Evolutionary conservation across 1,140 invertebrate species (phyloP), one percentile per base, ranked within the genome.

Genomic region (Philotrypesis tridentata): DNA sequence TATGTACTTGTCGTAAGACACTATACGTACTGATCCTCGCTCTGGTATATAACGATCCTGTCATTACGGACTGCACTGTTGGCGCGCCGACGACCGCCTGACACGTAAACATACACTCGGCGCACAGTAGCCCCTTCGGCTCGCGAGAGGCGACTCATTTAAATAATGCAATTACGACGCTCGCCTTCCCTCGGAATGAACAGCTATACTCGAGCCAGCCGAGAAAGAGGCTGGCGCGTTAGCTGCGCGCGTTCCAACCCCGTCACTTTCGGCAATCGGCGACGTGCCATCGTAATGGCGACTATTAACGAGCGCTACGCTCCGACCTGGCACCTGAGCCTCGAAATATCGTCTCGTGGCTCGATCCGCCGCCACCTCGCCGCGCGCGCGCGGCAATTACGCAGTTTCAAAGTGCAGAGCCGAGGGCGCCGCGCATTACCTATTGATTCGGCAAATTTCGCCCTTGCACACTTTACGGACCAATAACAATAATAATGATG

Each of bases 241-340:
- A n/a, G 33, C 33, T 31, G 61, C 75, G 48, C 37, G 74, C 75
- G 70, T 76, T 83, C 67, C 79, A 29, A 27, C 71, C 55, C 68
- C 79, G 67, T 84, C 74, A 83, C 73, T 83, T 84, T 63, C 75
- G 82, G 55, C 55, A 68, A 43, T 78, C 60, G 31, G 12, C 67
- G 37, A 33, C 67, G 65, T 70, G 75, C 27, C 37, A 48, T 27
- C 71, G 33, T 72, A 82, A 71, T 63, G 48, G 27, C 68, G 40
- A 63, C 70, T 68, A 83, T 83, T 68, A 83, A 73, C 82, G 61
- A 33, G 70, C 55, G 37, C 63, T 65, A 80, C 79, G 55, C n/a
- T 9, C 37, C 72, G 70, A 71, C 21, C 37, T 48, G 79, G 25
- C 79, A 81, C 67, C 85, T 73, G 74, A 77, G 82, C 77, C 77